A percentile compares a stretch with the other conserved stretches of the same genome.
phyloP scores from a whole-genome alignment of 2,888 invertebrate genomes.

The Cephus rjabovi region DNA sequence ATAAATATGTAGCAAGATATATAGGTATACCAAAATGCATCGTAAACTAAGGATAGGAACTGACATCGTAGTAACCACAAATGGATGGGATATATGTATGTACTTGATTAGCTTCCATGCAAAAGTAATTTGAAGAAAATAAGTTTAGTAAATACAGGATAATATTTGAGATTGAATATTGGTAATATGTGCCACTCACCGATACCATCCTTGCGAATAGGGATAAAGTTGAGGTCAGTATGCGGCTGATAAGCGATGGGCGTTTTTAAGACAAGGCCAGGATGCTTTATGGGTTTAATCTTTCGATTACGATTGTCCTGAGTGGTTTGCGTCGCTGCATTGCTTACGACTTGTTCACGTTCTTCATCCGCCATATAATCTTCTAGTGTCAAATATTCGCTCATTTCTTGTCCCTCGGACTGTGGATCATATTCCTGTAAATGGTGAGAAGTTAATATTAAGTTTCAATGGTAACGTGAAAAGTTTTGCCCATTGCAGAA shows the following conservation, averaged over 20 bases:
- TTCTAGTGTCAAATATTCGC: slow-evolving; percentile 63
- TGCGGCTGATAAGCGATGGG: slow-evolving; percentile 84
- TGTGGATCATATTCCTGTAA: slow-evolving; percentile 55
- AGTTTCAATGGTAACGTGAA: slow-evolving; percentile 1
- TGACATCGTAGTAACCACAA: neutral
- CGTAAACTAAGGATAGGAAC: neutral
- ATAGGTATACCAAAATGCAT: neutral
- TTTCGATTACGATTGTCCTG: slow-evolving; percentile 71
- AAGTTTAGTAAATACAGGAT: slow-evolving; percentile 21
- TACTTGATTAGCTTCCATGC: neutral
- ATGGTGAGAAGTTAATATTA: slow-evolving; percentile 1
- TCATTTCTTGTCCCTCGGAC: slow-evolving; percentile 58
- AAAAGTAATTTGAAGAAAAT: neutral
- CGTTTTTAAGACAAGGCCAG: slow-evolving; percentile 79
- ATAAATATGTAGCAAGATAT: neutral
- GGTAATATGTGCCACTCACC: slow-evolving; percentile 71
- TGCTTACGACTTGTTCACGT: slow-evolving; percentile 67
- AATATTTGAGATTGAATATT: slow-evolving; percentile 1
- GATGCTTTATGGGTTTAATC: slow-evolving; percentile 80
- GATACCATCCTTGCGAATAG: slow-evolving; percentile 89
- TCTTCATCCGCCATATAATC: slow-evolving; percentile 69
- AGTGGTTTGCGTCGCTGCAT: slow-evolving; percentile 71
- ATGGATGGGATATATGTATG: neutral
- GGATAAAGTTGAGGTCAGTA: slow-evolving; percentile 87
- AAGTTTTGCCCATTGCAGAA: neutral